phyloP scores from a whole-genome alignment of 2,888 invertebrate genomes.

The Zonitis immaculata region DNA sequence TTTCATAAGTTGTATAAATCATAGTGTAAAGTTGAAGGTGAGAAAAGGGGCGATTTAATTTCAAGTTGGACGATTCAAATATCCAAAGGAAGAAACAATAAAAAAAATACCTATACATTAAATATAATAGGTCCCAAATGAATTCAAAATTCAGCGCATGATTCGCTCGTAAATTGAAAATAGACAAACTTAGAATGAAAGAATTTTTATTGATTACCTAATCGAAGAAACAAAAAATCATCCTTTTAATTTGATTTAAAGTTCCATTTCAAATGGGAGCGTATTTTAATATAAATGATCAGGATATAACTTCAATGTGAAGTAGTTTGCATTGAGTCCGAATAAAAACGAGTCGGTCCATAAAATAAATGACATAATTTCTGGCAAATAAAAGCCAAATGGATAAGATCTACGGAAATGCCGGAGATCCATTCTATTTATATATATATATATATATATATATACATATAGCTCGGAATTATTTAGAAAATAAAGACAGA shows the following conservation, averaged over 20 bases:
- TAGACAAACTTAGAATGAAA: too few species aligned
- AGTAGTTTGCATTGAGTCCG: conserved; percentile 2
- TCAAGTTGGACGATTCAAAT: conserved; percentile 36
- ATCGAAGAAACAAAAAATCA: too few species aligned
- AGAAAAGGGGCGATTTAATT: conserved; percentile 40
- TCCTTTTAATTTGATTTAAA: too few species aligned
- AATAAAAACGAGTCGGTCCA: conserved; percentile 11
- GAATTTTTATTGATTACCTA: too few species aligned
- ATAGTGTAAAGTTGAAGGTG: conserved; percentile 43
- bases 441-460: too few species aligned
- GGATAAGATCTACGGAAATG: conserved; percentile 25
- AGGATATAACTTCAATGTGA: background rate
- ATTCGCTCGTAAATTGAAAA: too few species aligned
- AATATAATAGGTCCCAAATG: conserved; percentile 11
- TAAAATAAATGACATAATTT: conserved; percentile 32
- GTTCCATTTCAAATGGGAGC: background rate
- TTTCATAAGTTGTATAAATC: conserved; percentile 38
- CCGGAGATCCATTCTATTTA: conserved; percentile 36
- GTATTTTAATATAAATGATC: background rate
- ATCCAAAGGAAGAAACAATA: too few species aligned
- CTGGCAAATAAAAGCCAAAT: conserved; percentile 26
- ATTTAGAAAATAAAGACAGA: conserved; percentile 30
- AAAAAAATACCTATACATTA: conserved; percentile 13
- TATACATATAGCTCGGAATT: too few species aligned
- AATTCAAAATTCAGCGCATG: too few species aligned